These are phyloP conservation scores for Brachypteracias leptosomus DNA, from an alignment of 2,113 vertebrate species.

Conservation along the genomic window DNA sequence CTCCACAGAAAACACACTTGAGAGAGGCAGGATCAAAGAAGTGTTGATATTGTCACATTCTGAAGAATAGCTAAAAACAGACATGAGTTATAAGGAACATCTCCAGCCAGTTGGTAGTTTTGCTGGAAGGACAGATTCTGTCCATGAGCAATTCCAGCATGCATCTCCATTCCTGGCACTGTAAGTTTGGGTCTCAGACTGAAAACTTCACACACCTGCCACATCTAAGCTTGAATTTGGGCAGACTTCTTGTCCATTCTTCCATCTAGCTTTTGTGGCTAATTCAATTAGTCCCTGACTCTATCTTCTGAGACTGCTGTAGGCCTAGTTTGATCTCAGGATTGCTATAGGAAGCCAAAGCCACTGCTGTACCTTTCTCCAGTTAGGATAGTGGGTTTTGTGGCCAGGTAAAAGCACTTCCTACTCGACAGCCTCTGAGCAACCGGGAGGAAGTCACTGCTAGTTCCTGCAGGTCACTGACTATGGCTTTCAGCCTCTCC, in stretches of 20 bases:
- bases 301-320: background rate
- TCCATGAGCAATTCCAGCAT: background rate
- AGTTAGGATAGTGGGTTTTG: background rate
- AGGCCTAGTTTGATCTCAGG: background rate
- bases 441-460: background rate
- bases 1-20: background rate
- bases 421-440: background rate
- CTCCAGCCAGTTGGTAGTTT: background rate
- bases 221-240: background rate
- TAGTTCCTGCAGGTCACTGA: background rate
- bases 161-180: background rate
- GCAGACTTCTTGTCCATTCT: background rate
- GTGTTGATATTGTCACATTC: fast-evolving
- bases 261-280: background rate
- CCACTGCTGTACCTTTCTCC: background rate
- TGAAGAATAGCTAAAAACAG: background rate
- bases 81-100: background rate
- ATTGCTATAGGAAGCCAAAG: background rate
- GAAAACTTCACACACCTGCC: background rate
- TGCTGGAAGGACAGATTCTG: background rate
- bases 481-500: background rate
- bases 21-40: background rate
- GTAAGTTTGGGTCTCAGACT: background rate
- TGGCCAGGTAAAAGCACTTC: background rate
- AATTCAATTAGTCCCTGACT: background rate